A percentile compares a stretch with the other conserved stretches of the same genome.
phyloP scores from a whole-genome alignment of 2,113 vertebrate genomes.

The Psettodes erumei region DNA sequence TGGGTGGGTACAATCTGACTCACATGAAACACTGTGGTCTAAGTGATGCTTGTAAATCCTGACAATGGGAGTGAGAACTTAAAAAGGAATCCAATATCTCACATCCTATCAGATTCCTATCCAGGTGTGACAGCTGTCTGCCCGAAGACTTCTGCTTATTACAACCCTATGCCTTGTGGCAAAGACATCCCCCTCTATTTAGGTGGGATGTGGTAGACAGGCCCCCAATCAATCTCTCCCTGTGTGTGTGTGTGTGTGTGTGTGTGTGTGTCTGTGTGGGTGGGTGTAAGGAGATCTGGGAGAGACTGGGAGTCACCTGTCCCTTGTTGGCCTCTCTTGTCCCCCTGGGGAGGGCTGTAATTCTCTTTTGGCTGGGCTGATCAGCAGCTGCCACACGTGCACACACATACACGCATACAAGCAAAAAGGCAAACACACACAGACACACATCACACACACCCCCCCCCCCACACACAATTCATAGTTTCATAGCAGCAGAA shows the following conservation, averaged over 20 bases:
- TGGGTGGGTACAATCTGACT: conserved; percentile 7
- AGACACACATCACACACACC: conserved; percentile 19
- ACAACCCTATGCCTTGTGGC: conserved; percentile 44
- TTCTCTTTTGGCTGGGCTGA: conserved; percentile 77
- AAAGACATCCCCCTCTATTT: conserved; percentile 59
- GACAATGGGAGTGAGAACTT: conserved; percentile 56
- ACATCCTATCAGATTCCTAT: conserved; percentile 62
- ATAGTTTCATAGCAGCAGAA: conserved; percentile 12
- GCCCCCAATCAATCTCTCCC: conserved; percentile 50
- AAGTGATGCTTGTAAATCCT: conserved; percentile 64
- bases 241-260: conserved; percentile 36
- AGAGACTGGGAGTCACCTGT: conserved; percentile 81
- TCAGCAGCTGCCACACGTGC: conserved; percentile 75
- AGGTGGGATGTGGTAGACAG: conserved; percentile 29
- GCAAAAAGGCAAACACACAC: conserved; percentile 9
- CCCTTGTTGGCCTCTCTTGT: conserved; percentile 74
- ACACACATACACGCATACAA: conserved; percentile 11
- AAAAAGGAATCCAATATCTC: conserved; percentile 61
- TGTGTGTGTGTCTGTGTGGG: conserved; percentile 50
- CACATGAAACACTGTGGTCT: conserved; percentile 32
- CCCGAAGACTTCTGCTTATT: conserved; percentile 42
- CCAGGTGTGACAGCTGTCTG: conserved; percentile 73
- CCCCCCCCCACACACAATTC: conserved; percentile 13
- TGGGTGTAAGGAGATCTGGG: conserved; percentile 77
- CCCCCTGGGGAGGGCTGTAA: conserved; percentile 76